Conservation (phyloP, 1,140 invertebrate genomes). For the Zophobas morio region DNA sequence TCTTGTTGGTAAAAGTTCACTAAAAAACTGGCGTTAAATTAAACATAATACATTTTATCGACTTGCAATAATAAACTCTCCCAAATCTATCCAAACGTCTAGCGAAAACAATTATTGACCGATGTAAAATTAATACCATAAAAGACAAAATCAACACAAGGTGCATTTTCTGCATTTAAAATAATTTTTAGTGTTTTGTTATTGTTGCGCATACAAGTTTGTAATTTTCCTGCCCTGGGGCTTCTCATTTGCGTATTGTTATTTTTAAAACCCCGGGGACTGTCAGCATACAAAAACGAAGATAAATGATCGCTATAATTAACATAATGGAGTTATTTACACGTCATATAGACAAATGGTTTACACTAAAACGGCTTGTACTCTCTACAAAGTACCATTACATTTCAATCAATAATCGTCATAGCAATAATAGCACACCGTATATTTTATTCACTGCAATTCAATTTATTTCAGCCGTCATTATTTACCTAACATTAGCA, state of each 20-base stretch:
- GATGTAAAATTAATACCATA: too few relatives aligned
- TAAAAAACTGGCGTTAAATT: too few relatives aligned
- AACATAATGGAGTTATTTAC: conserved; percentile 38
- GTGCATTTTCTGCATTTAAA: too few relatives aligned
- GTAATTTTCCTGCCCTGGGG: background rate
- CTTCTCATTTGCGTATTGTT: background rate
- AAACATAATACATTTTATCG: too few relatives aligned
- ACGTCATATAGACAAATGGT: conserved; percentile 36
- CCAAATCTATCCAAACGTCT: too few relatives aligned
- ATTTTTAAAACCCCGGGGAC: conserved; percentile 17
- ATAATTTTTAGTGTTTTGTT: background rate
- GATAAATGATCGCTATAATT: conserved; percentile 24
- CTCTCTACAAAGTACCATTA: conserved; percentile 21
- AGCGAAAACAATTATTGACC: too few relatives aligned
- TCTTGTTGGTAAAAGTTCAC: too few relatives aligned
- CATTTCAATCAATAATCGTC: conserved; percentile 40
- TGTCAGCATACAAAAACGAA: conserved; percentile 16
- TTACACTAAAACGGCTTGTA: conserved; percentile 15
- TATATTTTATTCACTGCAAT: conserved; percentile 13
- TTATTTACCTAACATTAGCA: conserved; percentile 26
- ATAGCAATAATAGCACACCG: conserved; percentile 14
- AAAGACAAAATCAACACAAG: too few relatives aligned
- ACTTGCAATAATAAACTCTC: too few relatives aligned
- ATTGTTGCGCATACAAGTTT: background rate
- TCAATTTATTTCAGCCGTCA: conserved; percentile 17